These are phyloP conservation scores for Drosophila nannoptera DNA, from an alignment of 1,140 invertebrate species.

Conservation along the genomic window DNA sequence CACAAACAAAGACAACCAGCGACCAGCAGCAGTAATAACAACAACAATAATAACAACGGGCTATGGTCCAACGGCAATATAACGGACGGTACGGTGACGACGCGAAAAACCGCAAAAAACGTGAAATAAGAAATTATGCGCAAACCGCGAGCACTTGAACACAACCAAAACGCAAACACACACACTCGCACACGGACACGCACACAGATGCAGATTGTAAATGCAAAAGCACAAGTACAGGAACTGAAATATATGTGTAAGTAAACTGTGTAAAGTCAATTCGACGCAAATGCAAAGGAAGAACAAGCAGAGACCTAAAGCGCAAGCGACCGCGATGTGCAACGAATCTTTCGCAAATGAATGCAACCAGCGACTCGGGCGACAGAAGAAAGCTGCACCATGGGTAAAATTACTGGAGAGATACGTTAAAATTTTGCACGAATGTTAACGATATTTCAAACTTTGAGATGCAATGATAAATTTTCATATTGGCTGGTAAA, in stretches of 20 bases:
- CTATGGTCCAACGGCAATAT: conserved; percentile 45
- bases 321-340: conserved; percentile 59
- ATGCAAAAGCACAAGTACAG: conserved; percentile 24
- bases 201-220: conserved; percentile 21
- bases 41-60: conserved; percentile 26
- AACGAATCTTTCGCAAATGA: conserved; percentile 72
- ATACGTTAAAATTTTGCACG: neutral
- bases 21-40: neutral
- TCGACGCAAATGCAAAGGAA: conserved; percentile 34
- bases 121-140: conserved; percentile 43
- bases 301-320: conserved; percentile 37
- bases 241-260: conserved; percentile 3
- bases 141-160: conserved; percentile 21
- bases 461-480: no score
- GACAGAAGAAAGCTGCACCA: conserved; percentile 63
- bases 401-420: neutral
- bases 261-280: conserved; percentile 18
- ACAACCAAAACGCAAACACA: conserved; percentile 7
- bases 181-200: conserved; percentile 7
- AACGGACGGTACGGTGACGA: conserved; percentile 39
- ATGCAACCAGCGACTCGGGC: conserved; percentile 54
- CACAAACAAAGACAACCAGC: conserved; percentile 35
- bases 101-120: conserved; percentile 44
- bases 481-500: neutral
- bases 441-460: neutral